Conservation (phyloP, 2,888 invertebrate species). For the Cremastinae sp. region DNA sequence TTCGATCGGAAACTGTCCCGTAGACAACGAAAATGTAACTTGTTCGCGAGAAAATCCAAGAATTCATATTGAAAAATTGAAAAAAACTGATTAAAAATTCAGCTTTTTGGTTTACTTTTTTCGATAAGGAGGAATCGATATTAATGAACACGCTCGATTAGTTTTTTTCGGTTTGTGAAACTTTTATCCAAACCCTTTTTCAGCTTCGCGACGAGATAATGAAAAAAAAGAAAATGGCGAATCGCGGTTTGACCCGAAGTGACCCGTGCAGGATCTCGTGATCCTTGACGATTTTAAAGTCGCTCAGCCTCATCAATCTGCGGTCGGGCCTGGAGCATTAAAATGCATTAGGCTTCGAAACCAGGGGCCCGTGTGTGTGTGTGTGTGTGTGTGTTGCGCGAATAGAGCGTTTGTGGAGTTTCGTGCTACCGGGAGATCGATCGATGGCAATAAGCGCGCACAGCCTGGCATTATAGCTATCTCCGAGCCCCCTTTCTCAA, state of each 20-base stretch:
- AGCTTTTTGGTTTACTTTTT: too few species aligned
- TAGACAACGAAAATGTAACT: too few species aligned
- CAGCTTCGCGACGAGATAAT: too few species aligned
- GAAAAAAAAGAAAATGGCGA: too few species aligned
- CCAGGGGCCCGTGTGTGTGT: slow-evolving; percentile 28
- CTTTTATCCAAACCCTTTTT: not conserved
- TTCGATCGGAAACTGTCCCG: too few species aligned
- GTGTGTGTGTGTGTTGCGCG: slow-evolving; percentile 4
- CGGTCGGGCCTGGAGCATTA: slow-evolving; percentile 66
- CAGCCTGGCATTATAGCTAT: slow-evolving; percentile 41
- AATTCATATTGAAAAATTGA: too few species aligned
- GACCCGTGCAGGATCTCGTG: slow-evolving; percentile 20
- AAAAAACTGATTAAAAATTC: too few species aligned
- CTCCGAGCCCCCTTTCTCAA: slow-evolving; percentile 31
- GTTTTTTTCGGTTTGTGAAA: too few species aligned
- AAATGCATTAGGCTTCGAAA: slow-evolving; percentile 71
- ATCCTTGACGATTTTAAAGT: slow-evolving; percentile 65
- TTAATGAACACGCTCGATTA: too few species aligned
- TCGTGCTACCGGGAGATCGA: slow-evolving; percentile 47
- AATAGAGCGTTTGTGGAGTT: slow-evolving; percentile 30
- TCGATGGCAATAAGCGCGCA: slow-evolving; percentile 39
- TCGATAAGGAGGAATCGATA: too few species aligned
- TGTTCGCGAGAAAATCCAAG: too few species aligned
- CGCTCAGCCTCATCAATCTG: slow-evolving; percentile 70
- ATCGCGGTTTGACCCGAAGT: not conserved